phyloP scores from a whole-genome alignment of 2,113 vertebrate species.

The Triplophysa rosa region DNA sequence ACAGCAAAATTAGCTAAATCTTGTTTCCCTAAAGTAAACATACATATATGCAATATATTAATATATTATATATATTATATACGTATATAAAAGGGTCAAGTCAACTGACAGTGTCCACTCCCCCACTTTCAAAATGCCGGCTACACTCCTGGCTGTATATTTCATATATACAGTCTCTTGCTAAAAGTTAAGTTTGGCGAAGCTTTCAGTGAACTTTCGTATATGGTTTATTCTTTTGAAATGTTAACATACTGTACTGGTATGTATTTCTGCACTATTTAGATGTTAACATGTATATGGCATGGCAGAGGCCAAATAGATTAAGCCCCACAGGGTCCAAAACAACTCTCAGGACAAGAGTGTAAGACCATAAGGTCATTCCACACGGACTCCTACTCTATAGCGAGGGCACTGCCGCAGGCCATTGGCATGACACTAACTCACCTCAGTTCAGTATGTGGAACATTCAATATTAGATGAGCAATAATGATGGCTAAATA shows the following conservation, averaged over 20 bases:
- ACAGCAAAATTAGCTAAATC: too few relatives aligned
- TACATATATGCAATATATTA: too few relatives aligned
- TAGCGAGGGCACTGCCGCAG: conserved; percentile 40
- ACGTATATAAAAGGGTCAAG: too few relatives aligned
- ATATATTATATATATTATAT: too few relatives aligned
- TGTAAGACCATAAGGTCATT: conserved; percentile 49
- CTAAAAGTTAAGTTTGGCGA: background rate
- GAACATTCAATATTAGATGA: conserved; percentile 38
- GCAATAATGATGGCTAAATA: conserved; percentile 25
- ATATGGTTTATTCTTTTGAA: background rate
- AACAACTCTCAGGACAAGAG: conserved; percentile 29
- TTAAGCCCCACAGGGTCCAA: conserved; percentile 43
- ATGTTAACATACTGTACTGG: conserved; percentile 13
- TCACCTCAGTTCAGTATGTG: conserved; percentile 30
- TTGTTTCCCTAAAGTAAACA: too few relatives aligned
- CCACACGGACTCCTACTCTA: conserved; percentile 45
- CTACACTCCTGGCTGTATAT: too few relatives aligned
- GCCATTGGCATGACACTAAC: conserved; percentile 42
- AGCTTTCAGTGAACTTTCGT: background rate
- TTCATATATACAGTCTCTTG: background rate
- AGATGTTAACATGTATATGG: conserved; percentile 18
- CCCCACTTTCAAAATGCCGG: too few relatives aligned
- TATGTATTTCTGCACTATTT: conserved; percentile 7
- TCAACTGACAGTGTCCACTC: too few relatives aligned
- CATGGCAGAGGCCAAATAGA: conserved; percentile 40